Conservation (phyloP, 2,797 vertebrate species). For the Anableps anableps region DNA sequence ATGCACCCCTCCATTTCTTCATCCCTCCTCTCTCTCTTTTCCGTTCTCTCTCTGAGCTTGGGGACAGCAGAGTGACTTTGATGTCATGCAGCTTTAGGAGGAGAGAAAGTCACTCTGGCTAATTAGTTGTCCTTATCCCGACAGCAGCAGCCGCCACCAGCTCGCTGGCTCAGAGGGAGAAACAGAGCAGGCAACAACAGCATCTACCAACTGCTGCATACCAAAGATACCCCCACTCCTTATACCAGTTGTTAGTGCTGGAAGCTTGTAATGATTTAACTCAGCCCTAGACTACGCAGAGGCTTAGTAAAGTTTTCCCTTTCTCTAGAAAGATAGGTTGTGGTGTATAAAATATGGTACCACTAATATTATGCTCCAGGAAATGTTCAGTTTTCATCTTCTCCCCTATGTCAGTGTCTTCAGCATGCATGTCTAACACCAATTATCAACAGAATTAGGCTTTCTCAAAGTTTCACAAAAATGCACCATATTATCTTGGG, state of each 20-base stretch:
- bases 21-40: conserved; percentile 41
- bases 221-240: conserved; percentile 61
- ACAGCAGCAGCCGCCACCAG: conserved; percentile 69
- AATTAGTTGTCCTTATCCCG: conserved; percentile 82
- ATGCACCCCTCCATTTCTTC: conserved; percentile 18
- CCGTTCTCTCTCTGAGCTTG: conserved; percentile 56
- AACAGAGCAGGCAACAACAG: conserved; percentile 59
- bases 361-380: conserved; percentile 23
- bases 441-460: background rate
- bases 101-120: conserved; percentile 72
- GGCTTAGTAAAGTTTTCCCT: conserved; percentile 55
- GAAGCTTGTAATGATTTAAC: conserved; percentile 50
- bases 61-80: conserved; percentile 74
- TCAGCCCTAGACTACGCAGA: conserved; percentile 43
- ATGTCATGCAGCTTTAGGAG: conserved; percentile 71
- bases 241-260: conserved; percentile 40
- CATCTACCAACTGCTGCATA: conserved; percentile 62
- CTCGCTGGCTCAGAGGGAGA: conserved; percentile 76
- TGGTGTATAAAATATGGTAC: conserved; percentile 33
- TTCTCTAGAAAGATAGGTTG: conserved; percentile 44
- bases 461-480: background rate
- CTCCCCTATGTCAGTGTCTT: conserved; percentile 7
- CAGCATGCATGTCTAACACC: background rate
- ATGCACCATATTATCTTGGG: background rate
- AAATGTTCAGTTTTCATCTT: conserved; percentile 24